These are phyloP conservation scores for Cryptus armator DNA, from an alignment of 2,888 invertebrate genomes.

Conservation along the genomic window DNA sequence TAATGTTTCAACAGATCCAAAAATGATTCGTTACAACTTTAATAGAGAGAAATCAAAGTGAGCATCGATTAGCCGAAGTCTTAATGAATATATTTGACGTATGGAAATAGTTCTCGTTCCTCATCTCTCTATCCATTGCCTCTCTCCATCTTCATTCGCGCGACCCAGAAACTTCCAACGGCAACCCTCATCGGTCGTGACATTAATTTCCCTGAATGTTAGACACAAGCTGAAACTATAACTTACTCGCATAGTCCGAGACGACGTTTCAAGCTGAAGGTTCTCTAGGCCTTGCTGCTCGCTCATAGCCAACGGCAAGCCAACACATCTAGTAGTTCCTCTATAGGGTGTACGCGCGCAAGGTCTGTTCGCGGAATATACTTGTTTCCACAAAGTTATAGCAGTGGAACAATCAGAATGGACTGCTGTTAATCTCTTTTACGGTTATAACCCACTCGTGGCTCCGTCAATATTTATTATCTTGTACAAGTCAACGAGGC, in stretches of 20 bases:
- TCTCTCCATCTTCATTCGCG: constrained; percentile 4
- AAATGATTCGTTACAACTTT: neutral
- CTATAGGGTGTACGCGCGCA: neutral
- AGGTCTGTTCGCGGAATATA: constrained; percentile 32
- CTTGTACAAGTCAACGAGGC: constrained; percentile 12
- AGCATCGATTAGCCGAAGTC: constrained; percentile 4
- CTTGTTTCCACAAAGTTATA: constrained; percentile 36
- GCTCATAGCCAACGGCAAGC: neutral
- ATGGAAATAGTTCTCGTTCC: constrained; percentile 15
- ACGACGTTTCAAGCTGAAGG: constrained; percentile 28
- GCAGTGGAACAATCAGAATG: constrained; percentile 20
- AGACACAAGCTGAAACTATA: constrained; percentile 32
- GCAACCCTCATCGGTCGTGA: constrained; percentile 35
- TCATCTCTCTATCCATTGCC: constrained; percentile 25
- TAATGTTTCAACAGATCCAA: neutral
- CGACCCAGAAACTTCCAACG: constrained; percentile 41
- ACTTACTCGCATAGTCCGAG: constrained; percentile 36
- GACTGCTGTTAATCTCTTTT: constrained; percentile 48
- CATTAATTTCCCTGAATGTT: constrained; percentile 51
- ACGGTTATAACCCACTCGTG: constrained; percentile 42
- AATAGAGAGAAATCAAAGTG: constrained; percentile 1
- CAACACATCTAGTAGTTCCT: constrained; percentile 1
- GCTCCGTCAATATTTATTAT: constrained; percentile 50
- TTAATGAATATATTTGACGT: constrained; percentile 20
- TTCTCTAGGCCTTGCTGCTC: neutral